Percentiles rank a stretch among this genome's conserved stretches.
Evolutionary conservation across 2,797 vertebrate species (phyloP).

Genomic region (Typhlichthys subterraneus): DNA sequence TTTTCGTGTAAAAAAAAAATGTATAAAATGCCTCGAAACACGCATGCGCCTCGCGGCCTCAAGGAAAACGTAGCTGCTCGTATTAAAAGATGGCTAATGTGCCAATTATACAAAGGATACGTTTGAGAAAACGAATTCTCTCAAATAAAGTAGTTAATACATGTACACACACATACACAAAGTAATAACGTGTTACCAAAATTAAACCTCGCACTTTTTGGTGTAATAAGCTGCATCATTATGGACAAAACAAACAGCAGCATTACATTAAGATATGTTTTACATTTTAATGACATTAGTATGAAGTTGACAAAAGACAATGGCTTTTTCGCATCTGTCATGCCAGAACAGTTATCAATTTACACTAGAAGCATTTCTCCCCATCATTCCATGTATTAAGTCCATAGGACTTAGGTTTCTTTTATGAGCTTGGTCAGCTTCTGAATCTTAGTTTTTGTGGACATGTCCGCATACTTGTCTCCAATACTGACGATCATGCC

Average conservation of each 20-base stretch:
- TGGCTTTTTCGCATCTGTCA: constrained; percentile 55
- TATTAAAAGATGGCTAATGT: not conserved
- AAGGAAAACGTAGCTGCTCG: constrained; percentile 45
- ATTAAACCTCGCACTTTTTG: no score
- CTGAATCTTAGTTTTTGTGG: constrained; percentile 92
- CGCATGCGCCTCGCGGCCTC: constrained; percentile 73
- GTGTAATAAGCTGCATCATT: not conserved
- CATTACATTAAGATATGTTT: constrained; percentile 25
- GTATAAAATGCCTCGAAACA: constrained; percentile 55
- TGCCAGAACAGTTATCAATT: constrained; percentile 57
- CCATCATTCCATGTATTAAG: constrained; percentile 43
- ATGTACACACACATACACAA: no score
- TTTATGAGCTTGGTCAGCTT: constrained; percentile 89
- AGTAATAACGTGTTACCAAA: no score
- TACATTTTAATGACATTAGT: constrained; percentile 47
- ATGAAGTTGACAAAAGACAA: constrained; percentile 63
- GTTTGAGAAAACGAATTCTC: not conserved
- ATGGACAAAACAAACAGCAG: constrained; percentile 8
- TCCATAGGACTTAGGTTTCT: constrained; percentile 80
- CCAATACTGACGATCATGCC: constrained; percentile 97
- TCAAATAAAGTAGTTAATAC: not conserved
- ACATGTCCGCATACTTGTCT: constrained; percentile 85
- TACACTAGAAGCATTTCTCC: constrained; percentile 49
- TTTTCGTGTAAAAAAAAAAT: constrained; percentile 73
- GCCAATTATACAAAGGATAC: no score